Evolutionary conservation across 2,888 invertebrate genomes (phyloP), one percentile per base, ranked within the genome.

Genomic region (Nephrotoma appendiculata): DNA sequence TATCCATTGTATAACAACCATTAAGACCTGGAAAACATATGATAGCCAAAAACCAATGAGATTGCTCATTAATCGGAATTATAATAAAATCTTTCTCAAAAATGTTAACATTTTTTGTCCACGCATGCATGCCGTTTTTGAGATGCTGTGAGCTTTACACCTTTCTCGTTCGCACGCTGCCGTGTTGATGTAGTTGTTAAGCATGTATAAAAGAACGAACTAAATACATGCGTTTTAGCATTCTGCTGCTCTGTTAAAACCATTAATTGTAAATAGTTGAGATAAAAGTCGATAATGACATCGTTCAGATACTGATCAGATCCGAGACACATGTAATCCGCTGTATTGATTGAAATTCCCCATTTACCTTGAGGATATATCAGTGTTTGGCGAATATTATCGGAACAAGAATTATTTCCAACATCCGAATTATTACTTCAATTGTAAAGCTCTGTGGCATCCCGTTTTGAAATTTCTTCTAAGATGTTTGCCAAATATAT

Each of bases 41-140:
- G 86, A 99, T 97, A 2, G 98, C 98, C 89, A 99, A 94, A 92
- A 98, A 99, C 99, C 99, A 99, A 93, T 99, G 99, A 85, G 96
- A 98, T 93, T 97, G 97, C 92, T 99, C 98, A 93, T 99, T 99
- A 87, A 99, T 98, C 88, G 99, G 99, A 91, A 99, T 96, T 88
- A 99, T 95, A 88, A 99, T 94, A 91, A 96, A 99, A 91, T 99
- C 99, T 93, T 99, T 99, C 86, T 96, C 95, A 92, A 99, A 99
- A 86, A 99, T 94, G 91, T 99, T 98, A 0, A 99, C 97, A 92
- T 96, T 95, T 90, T 98, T 98, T 0, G 99, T 99, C 99, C 99
- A 99, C 98, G 88, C 97, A 93, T 0, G 95, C 94, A 91, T 99
- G 98, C 52, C 98, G 93, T 90, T 96, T 97, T 89, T 97, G 96